These are phyloP conservation scores for Canis aureus DNA, from an alignment of 2,113 vertebrate genomes.

Conservation along the genomic window DNA sequence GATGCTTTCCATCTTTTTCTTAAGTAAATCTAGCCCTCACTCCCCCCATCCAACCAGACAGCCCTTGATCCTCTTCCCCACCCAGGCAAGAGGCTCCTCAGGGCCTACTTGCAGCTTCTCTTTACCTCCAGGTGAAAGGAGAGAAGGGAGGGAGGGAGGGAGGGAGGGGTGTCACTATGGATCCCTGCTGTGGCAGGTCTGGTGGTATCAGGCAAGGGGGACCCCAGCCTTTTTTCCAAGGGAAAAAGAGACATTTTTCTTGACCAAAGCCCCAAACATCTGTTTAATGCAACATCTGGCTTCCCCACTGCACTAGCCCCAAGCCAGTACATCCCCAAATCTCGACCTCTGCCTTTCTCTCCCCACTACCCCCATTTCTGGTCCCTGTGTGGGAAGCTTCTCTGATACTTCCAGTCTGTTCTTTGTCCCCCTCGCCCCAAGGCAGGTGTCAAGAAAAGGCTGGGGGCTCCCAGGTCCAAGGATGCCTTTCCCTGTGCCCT, in stretches of 20 bases:
- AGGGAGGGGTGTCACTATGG: neutral
- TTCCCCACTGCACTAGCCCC: neutral
- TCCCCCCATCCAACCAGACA: neutral
- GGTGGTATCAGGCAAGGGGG: neutral
- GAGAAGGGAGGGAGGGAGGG: neutral
- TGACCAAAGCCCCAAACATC: neutral
- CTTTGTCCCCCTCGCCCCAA: neutral
- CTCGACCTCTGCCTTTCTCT: neutral
- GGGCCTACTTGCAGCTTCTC: neutral
- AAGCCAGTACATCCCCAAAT: neutral
- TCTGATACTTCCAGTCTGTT: neutral
- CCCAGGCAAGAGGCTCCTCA: neutral
- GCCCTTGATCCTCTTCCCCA: neutral
- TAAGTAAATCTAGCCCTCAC: neutral
- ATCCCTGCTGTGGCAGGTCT: neutral
- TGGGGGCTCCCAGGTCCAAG: neutral
- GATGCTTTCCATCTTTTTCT: neutral
- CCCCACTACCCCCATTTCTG: neutral
- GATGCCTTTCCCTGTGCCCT: accelerated
- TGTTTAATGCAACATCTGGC: neutral
- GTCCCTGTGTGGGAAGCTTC: neutral
- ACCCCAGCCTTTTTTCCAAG: neutral
- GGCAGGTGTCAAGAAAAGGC: neutral
- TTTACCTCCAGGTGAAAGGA: neutral
- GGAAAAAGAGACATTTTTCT: neutral